phyloP scores from a whole-genome alignment of 1,140 invertebrate species.

The Bombus impatiens region DNA sequence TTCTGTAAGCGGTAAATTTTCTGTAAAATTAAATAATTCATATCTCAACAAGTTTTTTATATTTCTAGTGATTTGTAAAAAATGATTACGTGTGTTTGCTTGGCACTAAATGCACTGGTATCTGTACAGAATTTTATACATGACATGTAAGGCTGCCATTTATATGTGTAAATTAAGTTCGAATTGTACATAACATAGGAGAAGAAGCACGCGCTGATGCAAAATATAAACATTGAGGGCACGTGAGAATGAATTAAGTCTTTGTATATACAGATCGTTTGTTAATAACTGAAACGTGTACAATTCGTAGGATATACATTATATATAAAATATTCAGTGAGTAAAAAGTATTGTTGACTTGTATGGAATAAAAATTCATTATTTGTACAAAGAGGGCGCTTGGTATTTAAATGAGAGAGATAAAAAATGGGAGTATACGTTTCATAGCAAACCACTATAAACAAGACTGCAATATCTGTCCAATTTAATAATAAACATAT shows the following conservation, averaged over 20 bases:
- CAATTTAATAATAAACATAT: conserved; percentile 66
- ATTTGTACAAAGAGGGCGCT: conserved; percentile 26
- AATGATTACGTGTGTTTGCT: neutral
- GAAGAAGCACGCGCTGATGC: neutral
- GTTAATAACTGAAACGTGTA: conserved; percentile 51
- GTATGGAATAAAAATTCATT: conserved; percentile 21
- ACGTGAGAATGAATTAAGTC: conserved; percentile 18
- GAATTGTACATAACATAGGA: conserved; percentile 57
- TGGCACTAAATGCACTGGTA: neutral
- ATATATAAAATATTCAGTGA: conserved; percentile 22
- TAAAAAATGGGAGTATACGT: conserved; percentile 23
- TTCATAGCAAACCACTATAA: conserved; percentile 58
- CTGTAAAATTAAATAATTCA: too few species aligned
- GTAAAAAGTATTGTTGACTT: conserved; percentile 34
- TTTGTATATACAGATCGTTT: conserved; percentile 45
- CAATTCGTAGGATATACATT: conserved; percentile 27
- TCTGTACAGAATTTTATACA: conserved; percentile 63
- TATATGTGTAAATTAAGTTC: conserved; percentile 41
- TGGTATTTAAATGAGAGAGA: conserved; percentile 39
- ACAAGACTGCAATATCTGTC: conserved; percentile 81
- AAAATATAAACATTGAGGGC: conserved; percentile 20
- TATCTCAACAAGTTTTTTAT: neutral
- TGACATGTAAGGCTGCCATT: conserved; percentile 68
- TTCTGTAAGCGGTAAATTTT: too few species aligned
- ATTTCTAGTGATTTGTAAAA: neutral